A percentile compares a stretch with the other conserved stretches of the same genome.
Conservation (phyloP, 2,797 vertebrate species). For the Melanotaenia nigrans region DNA sequence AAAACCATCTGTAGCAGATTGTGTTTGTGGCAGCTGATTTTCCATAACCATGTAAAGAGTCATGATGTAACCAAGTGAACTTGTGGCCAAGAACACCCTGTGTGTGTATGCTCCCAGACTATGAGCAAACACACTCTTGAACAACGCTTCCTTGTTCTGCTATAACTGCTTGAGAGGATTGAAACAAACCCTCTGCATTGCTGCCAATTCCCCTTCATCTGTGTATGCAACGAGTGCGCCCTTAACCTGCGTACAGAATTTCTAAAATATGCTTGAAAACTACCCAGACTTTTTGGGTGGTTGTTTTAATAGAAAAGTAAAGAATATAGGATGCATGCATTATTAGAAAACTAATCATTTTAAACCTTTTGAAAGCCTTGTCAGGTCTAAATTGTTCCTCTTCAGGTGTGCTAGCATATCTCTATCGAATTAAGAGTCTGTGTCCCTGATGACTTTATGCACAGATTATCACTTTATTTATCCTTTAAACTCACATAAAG, state of each 20-base stretch:
- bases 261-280: conserved; percentile 34
- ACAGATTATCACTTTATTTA: conserved; percentile 37
- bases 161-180: conserved; percentile 77
- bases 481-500: not conserved
- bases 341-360: too few relatives aligned
- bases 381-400: conserved; percentile 10
- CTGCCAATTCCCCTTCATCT: conserved; percentile 67
- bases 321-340: too few relatives aligned
- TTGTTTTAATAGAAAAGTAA: too few relatives aligned
- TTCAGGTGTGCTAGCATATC: conserved; percentile 50
- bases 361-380: too few relatives aligned
- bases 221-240: conserved; percentile 56
- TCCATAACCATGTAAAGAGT: conserved; percentile 78
- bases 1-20: conserved; percentile 54
- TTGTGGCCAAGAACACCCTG: conserved; percentile 76
- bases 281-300: not conserved
- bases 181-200: conserved; percentile 72
- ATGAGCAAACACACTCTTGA: conserved; percentile 78
- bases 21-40: conserved; percentile 73
- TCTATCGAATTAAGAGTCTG: conserved; percentile 9
- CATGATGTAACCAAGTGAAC: conserved; percentile 78
- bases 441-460: conserved; percentile 21
- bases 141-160: conserved; percentile 85
- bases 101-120: conserved; percentile 71
- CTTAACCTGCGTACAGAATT: conserved; percentile 51